Base-by-base conservation (phyloP, 2,888 invertebrate genomes). In the Hirudinaria manillensis region DNA sequence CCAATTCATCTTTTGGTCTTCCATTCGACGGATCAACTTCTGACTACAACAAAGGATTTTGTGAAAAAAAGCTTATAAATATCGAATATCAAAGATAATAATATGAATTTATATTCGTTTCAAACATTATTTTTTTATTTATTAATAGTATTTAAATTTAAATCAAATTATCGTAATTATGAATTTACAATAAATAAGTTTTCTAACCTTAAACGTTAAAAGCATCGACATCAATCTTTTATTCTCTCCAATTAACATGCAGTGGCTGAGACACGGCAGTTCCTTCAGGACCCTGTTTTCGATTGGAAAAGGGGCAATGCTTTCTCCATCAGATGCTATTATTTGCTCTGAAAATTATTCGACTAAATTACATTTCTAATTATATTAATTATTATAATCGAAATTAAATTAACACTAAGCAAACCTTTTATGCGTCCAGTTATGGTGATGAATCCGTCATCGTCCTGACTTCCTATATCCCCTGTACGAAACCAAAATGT, bases 261-360 rank as follows among this genome's bases (percentile, higher is more conserved):
- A 92, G 86, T 93, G 91, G 79, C 92, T 92, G 27, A 95, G 85
- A 70, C 79, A 78, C n/a, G 91, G 90, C 70, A 94, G 86, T 83
- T 92, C 91, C 10, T 89, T 86, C 82, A 91, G 91, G 27, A 95
- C 89, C 70, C 88, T 85, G 81, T 94, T 91, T 86, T 95, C 95
- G 80, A 94, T 93, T 51, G 90, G 89, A 34, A 93, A 90, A 0
- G 95, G 94, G 6, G 95, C 85, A 89, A 82, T 89, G 85, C 95
- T 95, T 87, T 95, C 94, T 53, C 95, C 95, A 51, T 95, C 95
- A 67, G 94, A 94, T 1, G 95, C 95, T 80, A 95, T 94, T 70
- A 95, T 87, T 66, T 95, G 84, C 85, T 95, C 95, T 89, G 78
- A 61, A 61, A 61, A 7, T 38, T 24, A 3, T 27, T 21, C 13